phyloP scores from a whole-genome alignment of 2,797 vertebrate species.

The Gorsachius magnificus region DNA sequence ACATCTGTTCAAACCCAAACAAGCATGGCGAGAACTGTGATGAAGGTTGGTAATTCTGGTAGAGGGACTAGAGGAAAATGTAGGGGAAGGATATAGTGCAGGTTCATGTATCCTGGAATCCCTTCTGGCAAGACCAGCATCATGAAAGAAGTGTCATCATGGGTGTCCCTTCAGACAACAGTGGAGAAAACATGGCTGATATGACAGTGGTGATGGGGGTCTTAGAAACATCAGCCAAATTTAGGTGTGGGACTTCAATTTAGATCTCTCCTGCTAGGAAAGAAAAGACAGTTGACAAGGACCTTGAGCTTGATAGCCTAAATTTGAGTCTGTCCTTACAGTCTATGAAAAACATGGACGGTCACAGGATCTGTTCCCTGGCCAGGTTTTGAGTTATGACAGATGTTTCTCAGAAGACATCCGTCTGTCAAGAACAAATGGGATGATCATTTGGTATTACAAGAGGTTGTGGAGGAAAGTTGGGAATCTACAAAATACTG shows the following conservation, averaged over 20 bases:
- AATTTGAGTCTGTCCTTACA: background rate
- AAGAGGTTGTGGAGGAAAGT: background rate
- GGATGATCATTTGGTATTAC: background rate
- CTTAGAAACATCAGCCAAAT: background rate
- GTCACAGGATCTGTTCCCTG: background rate
- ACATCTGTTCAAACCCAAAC: slow-evolving; percentile 87
- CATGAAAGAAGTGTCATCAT: background rate
- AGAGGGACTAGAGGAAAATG: background rate
- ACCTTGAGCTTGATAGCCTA: background rate
- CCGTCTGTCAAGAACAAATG: background rate
- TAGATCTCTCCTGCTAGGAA: background rate
- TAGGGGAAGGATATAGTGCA: background rate
- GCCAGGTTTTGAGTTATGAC: background rate
- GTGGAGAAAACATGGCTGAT: background rate
- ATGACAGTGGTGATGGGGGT: background rate
- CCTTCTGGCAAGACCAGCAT: background rate
- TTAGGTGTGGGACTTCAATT: background rate
- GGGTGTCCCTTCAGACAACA: background rate
- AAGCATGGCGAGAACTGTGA: slow-evolving; percentile 90
- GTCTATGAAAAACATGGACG: background rate
- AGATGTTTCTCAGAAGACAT: background rate
- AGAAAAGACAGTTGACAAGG: background rate
- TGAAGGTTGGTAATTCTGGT: slow-evolving; percentile 79
- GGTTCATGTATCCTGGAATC: background rate
- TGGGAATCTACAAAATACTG: background rate